Evolutionary conservation across 2,113 vertebrate genomes (phyloP).

Genomic region (Speoplatyrhinus poulsoni): DNA sequence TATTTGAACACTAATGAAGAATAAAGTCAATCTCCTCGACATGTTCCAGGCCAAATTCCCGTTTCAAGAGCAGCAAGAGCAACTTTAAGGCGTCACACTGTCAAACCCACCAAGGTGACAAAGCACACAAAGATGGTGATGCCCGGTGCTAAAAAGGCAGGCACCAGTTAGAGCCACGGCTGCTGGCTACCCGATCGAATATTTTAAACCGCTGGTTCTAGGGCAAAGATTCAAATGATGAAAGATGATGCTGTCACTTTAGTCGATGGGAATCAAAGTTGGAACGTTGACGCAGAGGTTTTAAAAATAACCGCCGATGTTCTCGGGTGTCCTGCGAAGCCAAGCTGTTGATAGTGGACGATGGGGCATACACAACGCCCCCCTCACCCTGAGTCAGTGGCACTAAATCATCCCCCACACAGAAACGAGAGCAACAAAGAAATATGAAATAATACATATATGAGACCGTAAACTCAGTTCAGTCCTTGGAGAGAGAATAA

Average conservation of each 20-base stretch:
- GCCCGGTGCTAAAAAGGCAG: background rate
- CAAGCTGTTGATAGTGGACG: background rate
- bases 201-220: background rate
- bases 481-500: background rate
- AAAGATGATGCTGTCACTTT: conserved; percentile 8
- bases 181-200: background rate
- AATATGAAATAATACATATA: background rate
- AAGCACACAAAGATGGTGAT: too few relatives aligned
- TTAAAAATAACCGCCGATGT: background rate
- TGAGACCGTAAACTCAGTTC: background rate
- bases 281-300: background rate
- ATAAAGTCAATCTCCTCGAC: too few relatives aligned
- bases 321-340: conserved; percentile 2
- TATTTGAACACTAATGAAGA: too few relatives aligned
- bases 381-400: background rate
- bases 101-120: background rate
- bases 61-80: too few relatives aligned
- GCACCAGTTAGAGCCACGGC: background rate
- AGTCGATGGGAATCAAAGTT: conserved; percentile 5
- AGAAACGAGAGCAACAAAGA: conserved; percentile 1
- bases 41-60: too few relatives aligned
- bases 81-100: background rate
- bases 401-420: conserved; percentile 1
- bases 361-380: background rate
- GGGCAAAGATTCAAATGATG: background rate